Conservation (phyloP, 2,797 vertebrate species). For the Salarias fasciatus region DNA sequence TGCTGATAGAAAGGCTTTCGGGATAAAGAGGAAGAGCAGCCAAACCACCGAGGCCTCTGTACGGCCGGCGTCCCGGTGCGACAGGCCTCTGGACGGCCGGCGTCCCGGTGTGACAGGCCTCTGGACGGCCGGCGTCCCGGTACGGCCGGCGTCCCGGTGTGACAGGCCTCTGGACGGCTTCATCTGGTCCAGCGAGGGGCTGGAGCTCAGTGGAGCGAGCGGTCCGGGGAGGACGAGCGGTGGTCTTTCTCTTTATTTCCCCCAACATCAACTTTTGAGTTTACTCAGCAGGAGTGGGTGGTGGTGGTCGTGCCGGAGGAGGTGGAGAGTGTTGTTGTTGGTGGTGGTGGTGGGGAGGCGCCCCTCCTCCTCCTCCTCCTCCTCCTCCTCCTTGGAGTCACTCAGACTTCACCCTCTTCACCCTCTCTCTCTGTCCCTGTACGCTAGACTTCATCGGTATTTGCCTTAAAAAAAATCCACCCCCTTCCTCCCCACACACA, state of each 20-base stretch:
- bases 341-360: conserved; percentile 2
- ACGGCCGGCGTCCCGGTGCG: too few relatives aligned
- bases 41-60: conserved; percentile 38
- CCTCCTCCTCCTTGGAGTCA: conserved; percentile 62
- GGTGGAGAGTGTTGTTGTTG: conserved; percentile 12
- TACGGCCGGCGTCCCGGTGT: conserved; percentile 15
- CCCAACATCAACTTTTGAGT: conserved; percentile 61
- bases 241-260: conserved; percentile 19
- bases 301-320: conserved; percentile 43
- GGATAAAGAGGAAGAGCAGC: background rate
- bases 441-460: conserved; percentile 81
- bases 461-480: conserved; percentile 73
- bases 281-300: conserved; percentile 72
- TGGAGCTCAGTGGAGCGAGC: conserved; percentile 17
- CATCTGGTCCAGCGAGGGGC: conserved; percentile 44
- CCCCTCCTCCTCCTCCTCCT: conserved; percentile 46
- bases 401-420: conserved; percentile 63
- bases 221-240: too few relatives aligned
- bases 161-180: conserved; percentile 57
- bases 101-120: too few relatives aligned
- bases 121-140: too few relatives aligned
- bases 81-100: too few relatives aligned
- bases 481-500: conserved; percentile 28
- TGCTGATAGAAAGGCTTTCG: too few relatives aligned
- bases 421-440: conserved; percentile 62